Conservation (phyloP, 2,113 vertebrate species). For the Channa argus region DNA sequence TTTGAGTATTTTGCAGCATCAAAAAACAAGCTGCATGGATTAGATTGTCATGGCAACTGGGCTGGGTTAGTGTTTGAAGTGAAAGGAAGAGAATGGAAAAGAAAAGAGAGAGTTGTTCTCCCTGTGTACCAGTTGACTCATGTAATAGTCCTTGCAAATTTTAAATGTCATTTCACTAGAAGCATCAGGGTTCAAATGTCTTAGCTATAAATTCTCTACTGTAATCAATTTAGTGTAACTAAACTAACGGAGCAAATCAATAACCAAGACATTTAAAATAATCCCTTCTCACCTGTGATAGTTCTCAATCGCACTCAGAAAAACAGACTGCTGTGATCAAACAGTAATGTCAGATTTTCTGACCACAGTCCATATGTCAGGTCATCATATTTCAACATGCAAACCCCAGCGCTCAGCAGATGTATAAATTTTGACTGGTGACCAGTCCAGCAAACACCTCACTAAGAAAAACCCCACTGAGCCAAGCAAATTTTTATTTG, state of each 20-base stretch:
- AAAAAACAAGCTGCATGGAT: slow-evolving; percentile 66
- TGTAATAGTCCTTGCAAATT: slow-evolving; percentile 25
- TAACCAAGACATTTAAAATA: slow-evolving; percentile 2
- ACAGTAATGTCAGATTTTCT: slow-evolving; percentile 8
- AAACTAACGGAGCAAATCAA: slow-evolving; percentile 39
- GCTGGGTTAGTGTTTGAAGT: slow-evolving; percentile 62
- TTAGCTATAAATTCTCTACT: slow-evolving; percentile 7
- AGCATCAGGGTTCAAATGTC: slow-evolving; percentile 22
- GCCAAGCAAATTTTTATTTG: background rate
- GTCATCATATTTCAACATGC: background rate
- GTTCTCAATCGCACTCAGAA: background rate
- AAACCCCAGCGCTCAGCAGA: background rate
- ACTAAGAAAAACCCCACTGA: slow-evolving; percentile 2
- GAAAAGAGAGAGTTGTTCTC: background rate
- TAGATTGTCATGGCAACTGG: slow-evolving; percentile 79
- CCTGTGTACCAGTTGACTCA: slow-evolving; percentile 18
- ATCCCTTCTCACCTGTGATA: background rate
- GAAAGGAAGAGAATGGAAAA: slow-evolving; percentile 28
- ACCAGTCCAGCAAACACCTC: background rate
- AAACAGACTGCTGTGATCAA: background rate
- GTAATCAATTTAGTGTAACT: slow-evolving; percentile 18
- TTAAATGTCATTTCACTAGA: slow-evolving; percentile 36
- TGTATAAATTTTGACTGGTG: slow-evolving; percentile 5
- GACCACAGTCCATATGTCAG: slow-evolving; percentile 22
- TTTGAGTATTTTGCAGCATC: slow-evolving; percentile 67